Evolutionary conservation across 2,797 vertebrate genomes (phyloP).

Genomic region (Psittacula echo): DNA sequence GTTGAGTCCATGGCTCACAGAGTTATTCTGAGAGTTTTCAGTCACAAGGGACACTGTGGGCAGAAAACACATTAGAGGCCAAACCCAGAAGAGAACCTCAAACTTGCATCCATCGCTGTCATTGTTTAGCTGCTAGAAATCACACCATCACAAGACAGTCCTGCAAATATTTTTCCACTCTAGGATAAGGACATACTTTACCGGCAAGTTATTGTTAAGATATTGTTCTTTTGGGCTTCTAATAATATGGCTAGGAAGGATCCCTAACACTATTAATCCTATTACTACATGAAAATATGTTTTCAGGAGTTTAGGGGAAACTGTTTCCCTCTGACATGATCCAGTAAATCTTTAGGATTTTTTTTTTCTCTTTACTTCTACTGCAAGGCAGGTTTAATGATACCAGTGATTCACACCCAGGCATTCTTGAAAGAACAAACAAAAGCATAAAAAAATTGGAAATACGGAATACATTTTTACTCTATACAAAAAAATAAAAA

Average conservation of each 20-base stretch:
- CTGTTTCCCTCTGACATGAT: not conserved
- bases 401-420: not conserved
- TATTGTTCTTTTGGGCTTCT: not conserved
- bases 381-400: not conserved
- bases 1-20: not conserved
- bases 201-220: not conserved
- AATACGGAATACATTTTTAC: not conserved
- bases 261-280: not conserved
- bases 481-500: not conserved
- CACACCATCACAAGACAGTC: not conserved
- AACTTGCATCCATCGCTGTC: not conserved
- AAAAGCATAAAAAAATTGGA: not conserved
- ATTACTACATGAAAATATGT: not conserved
- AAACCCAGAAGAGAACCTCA: conserved; percentile 16
- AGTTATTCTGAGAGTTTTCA: conserved; percentile 8
- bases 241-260: not conserved
- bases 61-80: not conserved
- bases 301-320: not conserved
- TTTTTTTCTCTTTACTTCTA: not conserved
- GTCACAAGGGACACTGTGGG: not conserved
- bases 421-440: not conserved
- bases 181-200: not conserved
- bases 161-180: not conserved
- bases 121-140: not conserved
- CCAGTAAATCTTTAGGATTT: not conserved